Evolutionary conservation across 2,888 invertebrate species (phyloP).

Genomic region (Drosophila longiperda): DNA sequence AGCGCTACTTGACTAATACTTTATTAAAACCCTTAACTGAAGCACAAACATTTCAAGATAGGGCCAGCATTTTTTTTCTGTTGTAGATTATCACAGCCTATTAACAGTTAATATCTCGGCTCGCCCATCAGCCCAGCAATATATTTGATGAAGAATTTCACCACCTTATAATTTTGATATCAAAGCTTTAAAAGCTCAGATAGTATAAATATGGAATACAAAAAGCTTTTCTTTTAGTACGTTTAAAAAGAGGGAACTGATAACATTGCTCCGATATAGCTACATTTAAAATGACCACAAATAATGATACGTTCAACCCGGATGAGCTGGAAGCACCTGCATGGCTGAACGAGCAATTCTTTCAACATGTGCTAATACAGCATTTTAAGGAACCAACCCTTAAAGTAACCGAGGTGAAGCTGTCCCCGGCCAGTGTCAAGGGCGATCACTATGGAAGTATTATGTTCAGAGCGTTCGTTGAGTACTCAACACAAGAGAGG

Average conservation of each 20-base stretch:
- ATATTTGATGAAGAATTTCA: not conserved
- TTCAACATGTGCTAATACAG: conserved; percentile 12
- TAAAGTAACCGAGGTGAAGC: conserved; percentile 24
- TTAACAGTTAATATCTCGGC: not conserved
- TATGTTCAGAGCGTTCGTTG: conserved; percentile 63
- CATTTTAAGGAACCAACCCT: conserved; percentile 27
- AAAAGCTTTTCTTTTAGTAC: conserved; percentile 1
- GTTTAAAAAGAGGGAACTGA: not conserved
- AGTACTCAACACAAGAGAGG: conserved; percentile 42
- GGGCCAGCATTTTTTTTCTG: not conserved
- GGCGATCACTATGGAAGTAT: conserved; percentile 75
- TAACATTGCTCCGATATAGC: not conserved
- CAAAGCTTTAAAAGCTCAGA: conserved; percentile 6
- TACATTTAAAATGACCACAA: conserved; percentile 13
- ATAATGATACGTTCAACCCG: conserved; percentile 22
- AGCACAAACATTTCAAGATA: not conserved
- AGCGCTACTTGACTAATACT: not conserved
- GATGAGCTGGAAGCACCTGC: conserved; percentile 37
- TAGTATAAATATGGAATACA: conserved; percentile 12
- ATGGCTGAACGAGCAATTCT: conserved; percentile 32
- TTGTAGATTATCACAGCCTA: too few relatives aligned
- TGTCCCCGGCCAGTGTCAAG: conserved; percentile 58
- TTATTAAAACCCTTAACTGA: not conserved
- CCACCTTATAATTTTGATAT: conserved; percentile 5
- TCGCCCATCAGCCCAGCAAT: conserved; percentile 20